These are phyloP conservation scores for Petrocephalus sullivani DNA, from an alignment of 2,797 vertebrate species.

Conservation along the genomic window DNA sequence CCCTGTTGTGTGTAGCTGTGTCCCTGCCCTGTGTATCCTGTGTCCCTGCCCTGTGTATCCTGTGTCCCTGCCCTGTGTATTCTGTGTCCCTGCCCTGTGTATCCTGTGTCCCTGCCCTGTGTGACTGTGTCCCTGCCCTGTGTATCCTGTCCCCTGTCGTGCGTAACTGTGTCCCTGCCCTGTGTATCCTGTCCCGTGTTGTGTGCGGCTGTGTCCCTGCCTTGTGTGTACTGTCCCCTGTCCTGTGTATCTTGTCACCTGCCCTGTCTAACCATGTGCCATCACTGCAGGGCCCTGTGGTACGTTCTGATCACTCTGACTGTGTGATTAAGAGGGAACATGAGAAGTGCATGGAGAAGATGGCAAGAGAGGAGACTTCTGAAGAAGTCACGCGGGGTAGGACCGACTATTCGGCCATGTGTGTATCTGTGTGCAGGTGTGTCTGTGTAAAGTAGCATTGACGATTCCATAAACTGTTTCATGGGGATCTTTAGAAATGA, in stretches of 20 bases:
- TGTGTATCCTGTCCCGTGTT: neutral
- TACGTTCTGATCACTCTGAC: constrained; percentile 62
- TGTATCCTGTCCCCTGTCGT: neutral
- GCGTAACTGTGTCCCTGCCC: neutral
- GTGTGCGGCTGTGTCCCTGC: neutral
- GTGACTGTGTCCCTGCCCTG: neutral
- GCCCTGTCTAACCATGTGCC: neutral
- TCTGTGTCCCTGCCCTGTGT: neutral
- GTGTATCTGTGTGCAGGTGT: constrained; percentile 5
- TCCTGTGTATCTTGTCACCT: neutral
- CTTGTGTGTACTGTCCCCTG: too few relatives aligned
- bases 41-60: neutral
- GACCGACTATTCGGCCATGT: constrained; percentile 6
- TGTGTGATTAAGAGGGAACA: constrained; percentile 85
- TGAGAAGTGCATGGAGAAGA: constrained; percentile 80
- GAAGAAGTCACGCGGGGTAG: constrained; percentile 54
- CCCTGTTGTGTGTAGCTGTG: neutral
- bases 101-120: neutral
- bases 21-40: neutral
- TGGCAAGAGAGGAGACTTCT: constrained; percentile 47
- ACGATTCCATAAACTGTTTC: neutral
- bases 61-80: too few relatives aligned
- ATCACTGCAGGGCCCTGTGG: constrained; percentile 58
- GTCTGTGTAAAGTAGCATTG: neutral
- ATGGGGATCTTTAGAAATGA: neutral